phyloP scores from a whole-genome alignment of 2,797 vertebrate species.

The Phoxinus dragarum region DNA sequence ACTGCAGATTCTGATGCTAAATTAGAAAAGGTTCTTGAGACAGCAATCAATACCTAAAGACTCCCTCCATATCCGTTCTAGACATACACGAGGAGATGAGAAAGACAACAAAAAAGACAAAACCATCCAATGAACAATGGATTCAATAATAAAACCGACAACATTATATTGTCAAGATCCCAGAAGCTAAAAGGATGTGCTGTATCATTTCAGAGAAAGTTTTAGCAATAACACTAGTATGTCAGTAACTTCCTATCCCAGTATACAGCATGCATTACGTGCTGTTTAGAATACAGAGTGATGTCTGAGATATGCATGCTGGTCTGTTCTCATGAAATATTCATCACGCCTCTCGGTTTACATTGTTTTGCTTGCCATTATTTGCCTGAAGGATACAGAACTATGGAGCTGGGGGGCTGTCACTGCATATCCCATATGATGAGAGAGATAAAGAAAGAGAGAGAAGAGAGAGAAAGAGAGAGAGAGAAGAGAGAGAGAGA shows the following conservation, averaged over 20 bases:
- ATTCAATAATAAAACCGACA: constrained; percentile 59
- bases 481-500: not conserved
- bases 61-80: constrained; percentile 32
- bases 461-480: not conserved
- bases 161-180: constrained; percentile 36
- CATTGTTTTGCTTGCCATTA: constrained; percentile 69
- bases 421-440: constrained; percentile 35
- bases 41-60: constrained; percentile 56
- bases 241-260: constrained; percentile 54
- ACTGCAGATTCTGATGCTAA: constrained; percentile 43
- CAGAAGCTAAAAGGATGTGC: constrained; percentile 47
- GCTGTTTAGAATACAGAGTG: constrained; percentile 70
- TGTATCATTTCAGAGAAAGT: constrained; percentile 53
- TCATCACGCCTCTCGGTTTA: constrained; percentile 63
- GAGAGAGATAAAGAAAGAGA: not conserved
- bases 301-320: constrained; percentile 63
- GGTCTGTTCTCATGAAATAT: constrained; percentile 74
- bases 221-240: constrained; percentile 50
- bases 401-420: constrained; percentile 25
- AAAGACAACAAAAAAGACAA: constrained; percentile 44
- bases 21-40: constrained; percentile 51
- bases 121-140: constrained; percentile 56
- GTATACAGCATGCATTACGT: constrained; percentile 42
- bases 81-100: constrained; percentile 43
- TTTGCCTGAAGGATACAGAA: constrained; percentile 59